Evolutionary conservation across 2,113 vertebrate species (phyloP).

Genomic region (Pollimyrus isidori): DNA sequence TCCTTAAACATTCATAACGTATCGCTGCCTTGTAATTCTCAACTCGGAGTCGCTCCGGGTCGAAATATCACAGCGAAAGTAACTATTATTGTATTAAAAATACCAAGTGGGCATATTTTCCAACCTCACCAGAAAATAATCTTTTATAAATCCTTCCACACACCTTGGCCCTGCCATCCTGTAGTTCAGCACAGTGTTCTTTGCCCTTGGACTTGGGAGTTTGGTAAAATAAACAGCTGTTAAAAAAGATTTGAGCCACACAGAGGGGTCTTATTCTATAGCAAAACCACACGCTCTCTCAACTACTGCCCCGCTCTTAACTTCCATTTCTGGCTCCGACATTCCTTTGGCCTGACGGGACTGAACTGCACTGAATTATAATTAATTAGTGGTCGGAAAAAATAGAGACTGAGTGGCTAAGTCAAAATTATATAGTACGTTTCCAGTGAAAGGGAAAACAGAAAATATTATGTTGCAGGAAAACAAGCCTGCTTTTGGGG

Average conservation of each 20-base stretch:
- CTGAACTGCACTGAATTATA: slow-evolving; percentile 54
- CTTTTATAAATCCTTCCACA: slow-evolving; percentile 3
- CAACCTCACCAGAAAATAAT: background rate
- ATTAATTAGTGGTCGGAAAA: slow-evolving; percentile 71
- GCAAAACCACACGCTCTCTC: slow-evolving; percentile 35
- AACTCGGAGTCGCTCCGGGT: background rate
- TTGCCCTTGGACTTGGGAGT: slow-evolving; percentile 5
- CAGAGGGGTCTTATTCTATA: slow-evolving; percentile 26
- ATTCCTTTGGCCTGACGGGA: slow-evolving; percentile 65
- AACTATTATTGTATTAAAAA: slow-evolving; percentile 6
- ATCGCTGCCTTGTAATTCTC: background rate
- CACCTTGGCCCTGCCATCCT: background rate
- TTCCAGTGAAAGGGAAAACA: slow-evolving; percentile 58
- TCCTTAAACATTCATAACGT: background rate
- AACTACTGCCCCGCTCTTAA: slow-evolving; percentile 17
- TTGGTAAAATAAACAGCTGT: slow-evolving; percentile 16
- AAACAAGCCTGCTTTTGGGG: slow-evolving; percentile 27
- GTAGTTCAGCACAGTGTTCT: background rate
- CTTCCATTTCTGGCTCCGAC: slow-evolving; percentile 49
- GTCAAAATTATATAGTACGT: slow-evolving; percentile 60
- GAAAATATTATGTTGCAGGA: slow-evolving; percentile 51
- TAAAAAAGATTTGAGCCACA: slow-evolving; percentile 10
- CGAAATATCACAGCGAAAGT: background rate
- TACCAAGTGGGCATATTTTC: background rate
- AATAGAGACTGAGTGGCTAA: slow-evolving; percentile 56